These are phyloP conservation scores for Nilaparvata lugens DNA, from an alignment of 1,140 invertebrate genomes.

Conservation along the genomic window DNA sequence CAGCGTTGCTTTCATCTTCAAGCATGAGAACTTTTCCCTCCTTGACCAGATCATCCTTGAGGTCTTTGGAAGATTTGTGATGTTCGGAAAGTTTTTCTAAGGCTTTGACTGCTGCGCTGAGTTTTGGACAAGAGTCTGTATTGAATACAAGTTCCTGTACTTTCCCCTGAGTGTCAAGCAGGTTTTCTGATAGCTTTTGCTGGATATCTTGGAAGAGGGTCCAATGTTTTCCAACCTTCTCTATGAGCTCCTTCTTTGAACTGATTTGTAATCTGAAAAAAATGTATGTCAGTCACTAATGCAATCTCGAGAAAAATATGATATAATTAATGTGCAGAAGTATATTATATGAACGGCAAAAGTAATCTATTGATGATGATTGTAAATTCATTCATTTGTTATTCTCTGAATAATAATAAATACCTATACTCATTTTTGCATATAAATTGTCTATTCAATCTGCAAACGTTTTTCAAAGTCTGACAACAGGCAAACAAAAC, in stretches of 20 bases:
- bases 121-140: conserved; percentile 35
- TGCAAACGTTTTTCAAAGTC: no score
- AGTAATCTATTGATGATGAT: no score
- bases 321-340: no score
- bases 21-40: conserved; percentile 68
- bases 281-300: no score
- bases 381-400: no score
- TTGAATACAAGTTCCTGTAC: conserved; percentile 24
- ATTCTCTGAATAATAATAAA: no score
- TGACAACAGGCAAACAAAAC: no score
- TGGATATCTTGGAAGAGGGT: conserved; percentile 29
- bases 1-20: conserved; percentile 67
- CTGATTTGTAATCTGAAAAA: conserved; percentile 18
- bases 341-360: no score
- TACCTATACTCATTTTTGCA: no score
- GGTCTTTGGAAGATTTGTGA: conserved; percentile 38
- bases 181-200: conserved; percentile 25
- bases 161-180: conserved; percentile 24
- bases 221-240: conserved; percentile 25
- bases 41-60: conserved; percentile 51
- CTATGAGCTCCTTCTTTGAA: conserved; percentile 18
- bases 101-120: conserved; percentile 13
- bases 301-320: no score
- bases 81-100: conserved; percentile 38
- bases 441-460: no score